Base-by-base conservation (phyloP, 2,113 vertebrate species). In the Hymenochirus boettgeri region DNA sequence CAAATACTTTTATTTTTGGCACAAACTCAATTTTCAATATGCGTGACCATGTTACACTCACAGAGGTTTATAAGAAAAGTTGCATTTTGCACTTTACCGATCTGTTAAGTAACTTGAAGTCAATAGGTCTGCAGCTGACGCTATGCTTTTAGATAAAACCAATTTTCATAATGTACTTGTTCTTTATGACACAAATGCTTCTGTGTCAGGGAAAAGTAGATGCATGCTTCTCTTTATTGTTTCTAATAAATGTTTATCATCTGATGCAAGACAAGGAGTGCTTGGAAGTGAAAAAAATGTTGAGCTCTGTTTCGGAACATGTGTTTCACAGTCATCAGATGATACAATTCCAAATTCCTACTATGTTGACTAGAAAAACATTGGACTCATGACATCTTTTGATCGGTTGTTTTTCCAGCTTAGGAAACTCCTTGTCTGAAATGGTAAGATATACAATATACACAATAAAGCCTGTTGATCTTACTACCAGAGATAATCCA, bases 211-310 rank as follows among this genome's bases (percentile, higher is more conserved):
- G 31, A 65, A 65, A 35, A 58, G 31, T 39, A 39, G 29, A 57
- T 24, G n/a, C 31, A 59, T 59, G 27, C 23, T 52, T 45, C n/a
- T 37, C 15, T 53, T 42, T 21, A 59, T 58, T 66, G 54, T 52
- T 42, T 37, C 35, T 39, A 42, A 67, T 67, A 52, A 66, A 58
- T 42, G 46, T 59, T 45, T 59, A 59, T 67, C 64, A 67, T 57
- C 56, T 67, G 64, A 67, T 67, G 35, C 13, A 13, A 67, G 64
- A 67, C 64, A 67, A 53, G 64, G 55, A 59, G 56, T 53, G 46
- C 56, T 67, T 52, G 47, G 56, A 67, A 59, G 57, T 11, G 25
- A 37, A 67, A 18, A 67, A 59, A 67, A 67, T 67, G 47, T 67
- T 9, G 12, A 67, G 64, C 33, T 48, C 56, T 59, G 56, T 67